Base-by-base conservation (phyloP, 2,113 vertebrate species). In the Oryctolagus cuniculus region DNA sequence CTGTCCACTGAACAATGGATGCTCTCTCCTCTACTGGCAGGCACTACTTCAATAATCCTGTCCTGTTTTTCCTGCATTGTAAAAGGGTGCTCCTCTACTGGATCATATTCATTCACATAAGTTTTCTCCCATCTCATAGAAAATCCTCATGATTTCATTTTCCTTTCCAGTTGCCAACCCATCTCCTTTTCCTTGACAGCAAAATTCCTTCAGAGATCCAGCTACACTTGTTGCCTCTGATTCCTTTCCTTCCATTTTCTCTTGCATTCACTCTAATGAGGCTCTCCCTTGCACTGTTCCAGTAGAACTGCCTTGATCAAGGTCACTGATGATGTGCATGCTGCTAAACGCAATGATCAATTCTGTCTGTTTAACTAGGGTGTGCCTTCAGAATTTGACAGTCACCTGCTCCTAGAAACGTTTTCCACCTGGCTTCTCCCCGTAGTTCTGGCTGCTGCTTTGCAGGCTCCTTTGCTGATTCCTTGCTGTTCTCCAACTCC, bases 11-110 rank as follows among this genome's bases (percentile, higher is more conserved):
- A 21, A 66, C 72, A 80, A 24, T n/a, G 55, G 66, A 89, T 67
- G 22, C 64, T 10, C 69, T 87, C 44, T 78, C n/a, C 87, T 51
- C 67, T 90, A 83, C 49, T 38, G 38, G 38, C 77, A 29, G 85
- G 64, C 6, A 55, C 72, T 67, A 36, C 49, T 91, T 49, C 13
- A 72, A 58, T 27, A 93, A 86, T 7, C 3, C 11, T 70, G 10
- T 15, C 44, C n/a, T 94, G 34, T 49, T 94, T 93, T 91, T 78
- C 73, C 72, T 36, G 25, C 25, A 91, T 73, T 61, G 63, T 78
- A 78, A 87, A 55, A 67, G 36, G 58, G 85, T 90, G 38, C 69
- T 4, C 79, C n/a, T 92, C 34, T 72, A 63, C 55, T 91, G 79
- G 22, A 80, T 81, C 11, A 94, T 63, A 88, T 78, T 93, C 55